These are phyloP conservation scores for Myotis brandtii DNA, from an alignment of 2,113 vertebrate genomes.

Conservation along the genomic window DNA sequence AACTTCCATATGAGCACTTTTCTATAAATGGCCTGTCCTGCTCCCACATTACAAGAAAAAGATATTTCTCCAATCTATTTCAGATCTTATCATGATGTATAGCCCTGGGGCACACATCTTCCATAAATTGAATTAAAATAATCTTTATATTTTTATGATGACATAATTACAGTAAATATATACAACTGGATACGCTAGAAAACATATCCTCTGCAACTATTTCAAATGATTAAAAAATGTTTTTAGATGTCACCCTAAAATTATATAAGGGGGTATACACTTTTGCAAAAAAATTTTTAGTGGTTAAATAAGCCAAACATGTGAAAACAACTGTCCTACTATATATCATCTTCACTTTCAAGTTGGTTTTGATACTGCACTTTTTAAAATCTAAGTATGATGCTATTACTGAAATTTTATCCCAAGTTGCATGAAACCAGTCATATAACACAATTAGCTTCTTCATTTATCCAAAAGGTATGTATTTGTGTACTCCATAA, in stretches of 20 bases:
- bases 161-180: background rate
- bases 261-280: background rate
- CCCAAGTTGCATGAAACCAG: background rate
- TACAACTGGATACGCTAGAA: background rate
- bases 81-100: background rate
- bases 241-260: background rate
- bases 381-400: background rate
- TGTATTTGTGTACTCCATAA: background rate
- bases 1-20: background rate
- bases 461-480: background rate
- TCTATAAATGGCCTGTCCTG: background rate
- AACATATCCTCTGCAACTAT: background rate
- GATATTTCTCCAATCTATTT: constrained; percentile 15
- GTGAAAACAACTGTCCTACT: background rate
- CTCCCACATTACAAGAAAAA: background rate
- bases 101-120: background rate
- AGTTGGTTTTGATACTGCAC: background rate
- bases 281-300: constrained; percentile 1
- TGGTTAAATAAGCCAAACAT: background rate
- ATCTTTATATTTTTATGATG: constrained; percentile 31
- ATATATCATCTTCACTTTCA: background rate
- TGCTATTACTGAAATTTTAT: background rate
- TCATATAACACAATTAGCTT: background rate
- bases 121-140: background rate
- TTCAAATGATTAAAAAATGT: background rate